phyloP scores from a whole-genome alignment of 2,888 invertebrate genomes.

The Sepioteuthis lessoniana region DNA sequence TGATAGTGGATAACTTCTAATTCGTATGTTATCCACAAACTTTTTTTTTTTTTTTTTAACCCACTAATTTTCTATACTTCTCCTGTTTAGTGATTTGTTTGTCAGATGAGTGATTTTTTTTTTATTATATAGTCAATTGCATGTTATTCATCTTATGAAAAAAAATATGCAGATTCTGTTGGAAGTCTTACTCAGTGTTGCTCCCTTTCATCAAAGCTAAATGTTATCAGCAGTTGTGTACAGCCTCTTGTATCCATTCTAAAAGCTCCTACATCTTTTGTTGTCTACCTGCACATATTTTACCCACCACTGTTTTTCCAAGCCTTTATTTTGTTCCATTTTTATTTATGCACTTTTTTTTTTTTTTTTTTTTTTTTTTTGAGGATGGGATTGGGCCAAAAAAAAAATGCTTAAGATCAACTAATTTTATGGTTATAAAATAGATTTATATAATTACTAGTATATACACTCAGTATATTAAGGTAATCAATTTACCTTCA shows the following conservation, averaged over 20 bases:
- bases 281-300: neutral
- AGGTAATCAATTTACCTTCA: too few species aligned
- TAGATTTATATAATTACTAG: too few species aligned
- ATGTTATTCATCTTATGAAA: neutral
- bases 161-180: neutral
- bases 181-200: neutral
- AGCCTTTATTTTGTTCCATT: neutral
- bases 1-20: neutral
- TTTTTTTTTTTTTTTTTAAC: too few species aligned
- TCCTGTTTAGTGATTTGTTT: neutral
- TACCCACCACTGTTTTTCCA: neutral
- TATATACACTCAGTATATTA: too few species aligned
- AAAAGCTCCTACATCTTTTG: neutral
- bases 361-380: too few species aligned
- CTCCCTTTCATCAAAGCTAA: slow-evolving; percentile 38
- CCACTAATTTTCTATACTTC: neutral
- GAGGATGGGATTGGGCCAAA: too few species aligned
- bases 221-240: neutral
- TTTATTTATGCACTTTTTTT: too few species aligned
- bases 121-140: neutral
- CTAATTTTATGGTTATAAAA: too few species aligned
- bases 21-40: neutral
- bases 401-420: too few species aligned
- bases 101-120: neutral
- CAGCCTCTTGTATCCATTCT: too few species aligned